Base-by-base conservation (phyloP, 2,113 vertebrate species). In the Origma solitaria region DNA sequence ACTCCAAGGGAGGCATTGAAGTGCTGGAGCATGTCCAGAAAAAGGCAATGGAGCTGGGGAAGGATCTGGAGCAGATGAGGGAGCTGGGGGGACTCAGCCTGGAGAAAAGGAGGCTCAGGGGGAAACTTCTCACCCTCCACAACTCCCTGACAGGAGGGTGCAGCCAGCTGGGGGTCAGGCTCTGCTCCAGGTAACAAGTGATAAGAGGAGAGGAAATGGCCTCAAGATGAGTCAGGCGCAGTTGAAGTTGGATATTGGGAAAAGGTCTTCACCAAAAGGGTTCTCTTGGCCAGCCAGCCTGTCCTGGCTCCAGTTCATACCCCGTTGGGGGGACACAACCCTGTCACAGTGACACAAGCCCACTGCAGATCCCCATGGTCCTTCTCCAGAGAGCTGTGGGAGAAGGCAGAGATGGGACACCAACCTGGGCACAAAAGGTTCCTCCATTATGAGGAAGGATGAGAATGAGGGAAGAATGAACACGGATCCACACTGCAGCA, bases 281-380 rank as follows among this genome's bases (percentile, higher is more conserved):
- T 88, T 51, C 44, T 49, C 40, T 47, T 71, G 15, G 1, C 0
- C 30, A 50, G 22, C 17, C 69, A 82, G 56, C 37, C 60, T 10
- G 4, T 37, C 50, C 71, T 6, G 1, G 57, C 37, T 88, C 38
- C 80, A 54, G 13, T 9, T 87, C 50, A 10, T 2, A 2, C 14
- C 21, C 37, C 2, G 1, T 0, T 15, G 38, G 57, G 56, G 38
- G 42, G 60, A 27, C 73, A 75, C 1, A 1, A 62, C n/a, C n/a
- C 44, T 25, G 45, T 11, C 68, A 61, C 21, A 35, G 44, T 22
- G 70, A 35, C 51, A 76, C 1, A 1, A 37, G 13, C 27, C 47
- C 37, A 33, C 4, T 45, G 44, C 27, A 71, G 64, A 25, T 24
- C 64, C 45, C 64, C 14, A 2, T 0, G 0, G 68, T 24, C 45